Evolutionary conservation across 2,797 vertebrate genomes (phyloP).

Genomic region (Macrochelys suwanniensis): DNA sequence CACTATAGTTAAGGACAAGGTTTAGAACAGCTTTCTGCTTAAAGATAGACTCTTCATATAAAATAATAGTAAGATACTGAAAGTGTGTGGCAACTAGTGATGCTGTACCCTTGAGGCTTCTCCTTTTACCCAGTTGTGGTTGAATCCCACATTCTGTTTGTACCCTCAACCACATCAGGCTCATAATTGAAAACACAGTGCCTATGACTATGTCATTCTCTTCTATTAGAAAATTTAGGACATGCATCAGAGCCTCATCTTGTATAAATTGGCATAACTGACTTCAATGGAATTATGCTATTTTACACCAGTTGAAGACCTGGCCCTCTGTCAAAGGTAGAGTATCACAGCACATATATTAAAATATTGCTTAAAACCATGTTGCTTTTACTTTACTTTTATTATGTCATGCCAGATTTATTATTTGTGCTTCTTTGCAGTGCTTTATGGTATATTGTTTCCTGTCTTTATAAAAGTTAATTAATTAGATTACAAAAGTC

Average conservation of each 20-base stretch:
- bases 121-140: not conserved
- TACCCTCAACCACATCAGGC: not conserved
- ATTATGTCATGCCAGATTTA: not conserved
- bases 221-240: not conserved
- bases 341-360: not conserved
- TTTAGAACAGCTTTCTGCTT: not conserved
- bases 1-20: not conserved
- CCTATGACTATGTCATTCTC: not conserved
- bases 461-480: not conserved
- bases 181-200: not conserved
- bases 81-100: not conserved
- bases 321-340: not conserved
- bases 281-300: not conserved
- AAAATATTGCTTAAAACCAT: not conserved
- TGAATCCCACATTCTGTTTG: fast-evolving
- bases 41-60: not conserved
- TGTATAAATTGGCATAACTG: not conserved
- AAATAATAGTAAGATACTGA: not conserved
- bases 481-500: not conserved
- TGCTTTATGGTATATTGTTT: not conserved
- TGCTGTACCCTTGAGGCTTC: not conserved
- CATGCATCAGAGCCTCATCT: not conserved
- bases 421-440: not conserved
- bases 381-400: not conserved
- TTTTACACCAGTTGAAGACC: not conserved